These are phyloP conservation scores for Sebastes matsubarae DNA, from an alignment of 2,797 vertebrate genomes.

Conservation along the genomic window DNA sequence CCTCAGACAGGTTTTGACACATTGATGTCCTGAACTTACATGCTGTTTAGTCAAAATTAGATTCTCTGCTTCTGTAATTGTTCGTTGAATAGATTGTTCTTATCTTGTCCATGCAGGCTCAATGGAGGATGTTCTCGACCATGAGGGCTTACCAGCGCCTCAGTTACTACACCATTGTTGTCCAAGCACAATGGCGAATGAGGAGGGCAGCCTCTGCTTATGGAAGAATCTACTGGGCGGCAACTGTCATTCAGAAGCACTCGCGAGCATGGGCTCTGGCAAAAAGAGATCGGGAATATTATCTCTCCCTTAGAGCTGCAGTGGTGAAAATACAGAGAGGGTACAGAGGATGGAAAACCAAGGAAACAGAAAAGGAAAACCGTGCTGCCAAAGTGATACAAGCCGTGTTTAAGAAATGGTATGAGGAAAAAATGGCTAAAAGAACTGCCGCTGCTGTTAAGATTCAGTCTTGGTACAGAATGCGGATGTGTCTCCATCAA, in stretches of 20 bases:
- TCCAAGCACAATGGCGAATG: conserved; percentile 89
- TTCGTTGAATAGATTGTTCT: not conserved
- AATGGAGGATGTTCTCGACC: conserved; percentile 84
- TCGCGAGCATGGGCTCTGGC: conserved; percentile 69
- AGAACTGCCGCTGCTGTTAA: conserved; percentile 76
- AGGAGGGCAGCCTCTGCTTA: conserved; percentile 77
- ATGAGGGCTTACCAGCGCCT: conserved; percentile 79
- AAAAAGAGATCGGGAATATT: conserved; percentile 72
- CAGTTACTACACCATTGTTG: conserved; percentile 73
- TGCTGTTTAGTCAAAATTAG: not conserved
- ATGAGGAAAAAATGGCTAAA: conserved; percentile 41
- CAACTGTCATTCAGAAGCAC: conserved; percentile 81
- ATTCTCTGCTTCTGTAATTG: not conserved
- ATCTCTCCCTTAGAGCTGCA: conserved; percentile 72
- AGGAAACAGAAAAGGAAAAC: conserved; percentile 65
- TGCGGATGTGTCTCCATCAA: conserved; percentile 71
- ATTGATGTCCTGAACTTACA: not conserved
- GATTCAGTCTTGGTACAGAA: conserved; percentile 91
- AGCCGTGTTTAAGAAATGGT: conserved; percentile 82
- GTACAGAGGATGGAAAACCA: conserved; percentile 84
- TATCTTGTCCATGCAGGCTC: conserved; percentile 72
- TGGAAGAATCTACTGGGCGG: conserved; percentile 73
- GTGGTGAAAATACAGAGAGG: conserved; percentile 79
- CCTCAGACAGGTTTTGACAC: not conserved
- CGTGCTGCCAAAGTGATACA: conserved; percentile 83